Percentiles rank a stretch among this genome's conserved stretches.
phyloP scores from a whole-genome alignment of 1,140 invertebrate genomes.

The Battus philenor region DNA sequence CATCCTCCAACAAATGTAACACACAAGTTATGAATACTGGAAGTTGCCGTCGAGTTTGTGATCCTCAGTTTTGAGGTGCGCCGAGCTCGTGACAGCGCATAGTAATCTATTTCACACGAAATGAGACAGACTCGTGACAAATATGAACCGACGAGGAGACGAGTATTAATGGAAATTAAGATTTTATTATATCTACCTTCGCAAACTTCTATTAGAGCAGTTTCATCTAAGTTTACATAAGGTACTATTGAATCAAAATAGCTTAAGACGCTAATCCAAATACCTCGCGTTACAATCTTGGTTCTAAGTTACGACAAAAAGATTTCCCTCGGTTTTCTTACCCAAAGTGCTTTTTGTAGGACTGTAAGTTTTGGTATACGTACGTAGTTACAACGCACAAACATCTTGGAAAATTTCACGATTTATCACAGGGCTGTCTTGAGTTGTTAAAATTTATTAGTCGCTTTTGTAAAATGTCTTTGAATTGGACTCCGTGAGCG shows the following conservation, averaged over 20 bases:
- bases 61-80: conserved; percentile 47
- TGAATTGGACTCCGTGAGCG: neutral
- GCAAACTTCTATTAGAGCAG: neutral
- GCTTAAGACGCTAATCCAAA: too few species aligned
- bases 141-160: conserved; percentile 24
- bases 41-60: conserved; percentile 32
- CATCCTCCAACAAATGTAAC: conserved; percentile 17
- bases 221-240: neutral
- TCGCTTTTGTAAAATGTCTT: too few species aligned
- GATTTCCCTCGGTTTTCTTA: conserved; percentile 28
- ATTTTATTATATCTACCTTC: neutral
- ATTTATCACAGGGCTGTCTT: conserved; percentile 31
- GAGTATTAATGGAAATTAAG: conserved; percentile 13
- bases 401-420: conserved; percentile 41
- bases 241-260: neutral
- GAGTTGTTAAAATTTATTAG: conserved; percentile 10
- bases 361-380: conserved; percentile 35
- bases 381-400: conserved; percentile 34
- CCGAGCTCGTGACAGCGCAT: conserved; percentile 46
- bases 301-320: conserved; percentile 28
- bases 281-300: too few species aligned
- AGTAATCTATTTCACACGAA: conserved; percentile 42
- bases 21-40: conserved; percentile 28
- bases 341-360: conserved; percentile 42
- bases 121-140: conserved; percentile 38